Percentiles rank a stretch among this genome's conserved stretches.
These are phyloP conservation scores for Dinocampus coccinellae DNA, from an alignment of 2,888 invertebrate species.

Conservation along the genomic window DNA sequence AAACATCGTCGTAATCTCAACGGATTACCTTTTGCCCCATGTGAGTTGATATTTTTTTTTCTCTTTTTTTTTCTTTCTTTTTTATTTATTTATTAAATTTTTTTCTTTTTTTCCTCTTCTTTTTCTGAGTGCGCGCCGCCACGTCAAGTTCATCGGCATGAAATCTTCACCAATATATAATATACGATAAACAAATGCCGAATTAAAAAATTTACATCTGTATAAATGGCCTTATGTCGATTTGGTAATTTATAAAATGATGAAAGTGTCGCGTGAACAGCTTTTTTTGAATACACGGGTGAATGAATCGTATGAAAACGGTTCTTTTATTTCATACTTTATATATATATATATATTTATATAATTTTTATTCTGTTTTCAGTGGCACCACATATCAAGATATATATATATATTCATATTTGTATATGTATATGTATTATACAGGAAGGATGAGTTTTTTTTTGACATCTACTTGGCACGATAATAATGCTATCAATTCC, in stretches of 20 bases:
- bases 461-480: constrained; percentile 30
- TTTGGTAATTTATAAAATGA: constrained; percentile 32
- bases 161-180: not conserved
- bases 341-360: constrained; percentile 10
- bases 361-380: constrained; percentile 31
- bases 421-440: not conserved
- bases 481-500: constrained; percentile 45
- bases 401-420: not conserved
- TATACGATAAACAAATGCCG: constrained; percentile 27
- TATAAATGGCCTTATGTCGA: constrained; percentile 27
- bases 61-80: not conserved
- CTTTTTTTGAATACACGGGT: constrained; percentile 1
- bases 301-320: constrained; percentile 29
- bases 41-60: not conserved
- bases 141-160: not conserved
- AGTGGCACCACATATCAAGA: not conserved
- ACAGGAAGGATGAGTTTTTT: constrained; percentile 47
- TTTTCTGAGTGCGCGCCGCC: not conserved
- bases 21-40: constrained; percentile 10
- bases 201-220: constrained; percentile 30
- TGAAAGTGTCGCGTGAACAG: constrained; percentile 32
- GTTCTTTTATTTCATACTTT: constrained; percentile 19
- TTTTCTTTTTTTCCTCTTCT: not conserved
- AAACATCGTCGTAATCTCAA: constrained; percentile 25
- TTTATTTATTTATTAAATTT: too few relatives aligned